Evolutionary conservation across 2,888 invertebrate genomes (phyloP), one percentile per base, ranked within the genome.

Genomic region (Sphaeridia pumilis): DNA sequence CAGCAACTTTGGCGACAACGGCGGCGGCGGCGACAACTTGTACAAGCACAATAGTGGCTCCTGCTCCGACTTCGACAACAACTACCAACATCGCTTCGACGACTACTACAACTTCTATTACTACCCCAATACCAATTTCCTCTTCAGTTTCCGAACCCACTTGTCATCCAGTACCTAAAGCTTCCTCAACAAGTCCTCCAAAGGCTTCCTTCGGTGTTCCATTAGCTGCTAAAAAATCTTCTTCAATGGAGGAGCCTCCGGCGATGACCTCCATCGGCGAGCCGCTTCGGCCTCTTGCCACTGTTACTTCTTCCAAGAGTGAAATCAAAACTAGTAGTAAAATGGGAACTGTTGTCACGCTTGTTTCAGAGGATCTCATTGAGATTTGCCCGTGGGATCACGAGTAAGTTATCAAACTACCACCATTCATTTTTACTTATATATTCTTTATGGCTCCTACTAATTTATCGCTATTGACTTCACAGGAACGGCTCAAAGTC

Each of bases 381-480:
- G 85, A 87, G 74, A 82, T 89, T 70, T 90, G 89, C 76, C 89
- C 89, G 54, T 90, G 90, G 89, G 89, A 89, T 78, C 87, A 89
- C 75, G 88, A 89, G 89, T 89, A 78, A 86, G 88, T 84, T 72
- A 56, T 57, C 22, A 7, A 35, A 7, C 21, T 28, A 31, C 20
- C 38, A 38, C 38, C n/a, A n/a, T n/a, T n/a, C n/a, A n/a, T 31
- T 14, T 31, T 31, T 31, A 10, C 31, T 31, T 31, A 14, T 31
- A 31, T 7, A 7, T 31, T 14, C 7, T 31, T 10, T 31, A 14
- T 14, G 31, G 7, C 7, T 31, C 14, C 14, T 31, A 7, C 14
- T 31, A 31, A 31, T 14, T 31, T 31, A 14, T 10, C 7, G 25
- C 31, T 54, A 54, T 51, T 47, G 28, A 56, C 57, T 36, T 61